Evolutionary conservation across 2,888 invertebrate species (phyloP).

Genomic region (Drosophila histrio): DNA sequence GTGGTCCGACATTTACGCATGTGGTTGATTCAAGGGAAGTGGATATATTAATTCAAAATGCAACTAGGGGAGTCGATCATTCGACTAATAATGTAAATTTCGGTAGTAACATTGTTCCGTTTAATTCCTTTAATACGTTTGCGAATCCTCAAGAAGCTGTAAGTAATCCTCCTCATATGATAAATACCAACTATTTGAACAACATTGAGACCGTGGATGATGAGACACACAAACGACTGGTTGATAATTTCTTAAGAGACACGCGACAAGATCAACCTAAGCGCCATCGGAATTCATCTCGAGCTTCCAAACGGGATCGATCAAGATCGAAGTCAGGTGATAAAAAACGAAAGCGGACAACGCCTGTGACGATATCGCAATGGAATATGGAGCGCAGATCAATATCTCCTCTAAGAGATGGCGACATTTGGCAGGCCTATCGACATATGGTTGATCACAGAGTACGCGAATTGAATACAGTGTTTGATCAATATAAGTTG

Average conservation of each 20-base stretch:
- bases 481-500: slow-evolving; percentile 86
- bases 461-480: slow-evolving; percentile 83
- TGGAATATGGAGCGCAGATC: slow-evolving; percentile 68
- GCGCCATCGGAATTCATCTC: slow-evolving; percentile 13
- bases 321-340: slow-evolving; percentile 48
- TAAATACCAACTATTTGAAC: slow-evolving; percentile 1
- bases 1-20: slow-evolving; percentile 86
- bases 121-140: not conserved
- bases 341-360: slow-evolving; percentile 22
- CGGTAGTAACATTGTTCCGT: not conserved
- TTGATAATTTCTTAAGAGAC: slow-evolving; percentile 79
- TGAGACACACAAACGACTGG: slow-evolving; percentile 81
- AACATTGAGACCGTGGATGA: slow-evolving; percentile 63
- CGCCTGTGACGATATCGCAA: slow-evolving; percentile 25
- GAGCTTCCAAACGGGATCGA: slow-evolving; percentile 40
- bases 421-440: slow-evolving; percentile 82
- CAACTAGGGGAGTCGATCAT: slow-evolving; percentile 35
- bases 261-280: slow-evolving; percentile 45
- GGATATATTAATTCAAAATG: slow-evolving; percentile 72
- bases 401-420: slow-evolving; percentile 74
- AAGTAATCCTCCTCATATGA: not conserved
- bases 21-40: slow-evolving; percentile 84
- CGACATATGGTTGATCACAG: slow-evolving; percentile 79
- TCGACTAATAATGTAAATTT: slow-evolving; percentile 8
- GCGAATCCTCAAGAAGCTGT: not conserved